These are phyloP conservation scores for Polypedilum pembai DNA, from an alignment of 1,140 invertebrate species.

Conservation along the genomic window DNA sequence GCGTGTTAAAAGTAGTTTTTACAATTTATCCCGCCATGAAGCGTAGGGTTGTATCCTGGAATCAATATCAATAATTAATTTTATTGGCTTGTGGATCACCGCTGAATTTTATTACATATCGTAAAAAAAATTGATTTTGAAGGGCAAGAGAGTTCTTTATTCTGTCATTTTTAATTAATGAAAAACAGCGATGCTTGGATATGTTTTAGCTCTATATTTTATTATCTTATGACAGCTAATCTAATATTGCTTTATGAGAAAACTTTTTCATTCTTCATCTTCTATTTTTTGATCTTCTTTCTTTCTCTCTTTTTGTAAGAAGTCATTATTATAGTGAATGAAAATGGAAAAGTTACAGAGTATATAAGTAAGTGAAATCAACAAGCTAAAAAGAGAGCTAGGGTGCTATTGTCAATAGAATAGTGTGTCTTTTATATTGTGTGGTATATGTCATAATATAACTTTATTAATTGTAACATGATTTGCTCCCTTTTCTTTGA, in stretches of 20 bases:
- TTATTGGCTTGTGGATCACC: constrained; percentile 16
- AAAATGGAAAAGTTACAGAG: too few relatives aligned
- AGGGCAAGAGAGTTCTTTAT: not conserved
- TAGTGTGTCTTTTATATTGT: not conserved
- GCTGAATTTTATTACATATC: not conserved
- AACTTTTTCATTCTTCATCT: too few relatives aligned
- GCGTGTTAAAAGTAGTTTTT: too few relatives aligned
- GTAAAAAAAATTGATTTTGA: not conserved
- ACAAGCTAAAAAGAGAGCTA: not conserved
- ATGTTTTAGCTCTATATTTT: not conserved
- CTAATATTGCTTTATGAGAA: not conserved
- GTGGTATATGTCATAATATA: not conserved
- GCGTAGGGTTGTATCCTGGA: too few relatives aligned
- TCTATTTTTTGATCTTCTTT: too few relatives aligned
- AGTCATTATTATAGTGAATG: too few relatives aligned
- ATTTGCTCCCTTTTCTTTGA: not conserved
- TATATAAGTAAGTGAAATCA: not conserved
- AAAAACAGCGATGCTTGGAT: not conserved
- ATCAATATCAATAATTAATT: constrained; percentile 17
- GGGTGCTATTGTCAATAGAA: not conserved
- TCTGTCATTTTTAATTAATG: constrained; percentile 7
- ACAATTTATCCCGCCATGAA: too few relatives aligned
- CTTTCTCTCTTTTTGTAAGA: too few relatives aligned
- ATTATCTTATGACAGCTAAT: constrained; percentile 12
- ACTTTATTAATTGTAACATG: constrained; percentile 19